These are phyloP conservation scores for Sander lucioperca DNA, from an alignment of 2,113 vertebrate genomes.

Conservation along the genomic window DNA sequence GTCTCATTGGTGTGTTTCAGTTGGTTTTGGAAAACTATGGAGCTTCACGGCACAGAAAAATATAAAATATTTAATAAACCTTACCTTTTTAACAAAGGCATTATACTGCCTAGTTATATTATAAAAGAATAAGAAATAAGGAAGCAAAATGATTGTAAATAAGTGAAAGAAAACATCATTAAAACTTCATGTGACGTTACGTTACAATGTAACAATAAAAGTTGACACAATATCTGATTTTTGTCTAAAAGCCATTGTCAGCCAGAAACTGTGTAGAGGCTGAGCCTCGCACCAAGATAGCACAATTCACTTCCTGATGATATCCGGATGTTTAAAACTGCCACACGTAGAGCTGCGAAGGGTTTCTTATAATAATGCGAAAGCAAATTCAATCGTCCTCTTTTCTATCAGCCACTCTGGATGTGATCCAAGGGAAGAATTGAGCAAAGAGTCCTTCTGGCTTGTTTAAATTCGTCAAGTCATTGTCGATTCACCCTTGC, in stretches of 20 bases:
- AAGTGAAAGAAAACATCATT: not conserved
- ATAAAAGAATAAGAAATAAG: not conserved
- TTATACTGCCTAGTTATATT: not conserved
- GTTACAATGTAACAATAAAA: not conserved
- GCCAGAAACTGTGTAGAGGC: not conserved
- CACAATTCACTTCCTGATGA: slow-evolving; percentile 17
- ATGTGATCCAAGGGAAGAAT: slow-evolving; percentile 41
- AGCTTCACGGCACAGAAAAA: not conserved
- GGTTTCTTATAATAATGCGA: slow-evolving; percentile 55
- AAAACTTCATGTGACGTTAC: not conserved
- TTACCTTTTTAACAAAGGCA: not conserved
- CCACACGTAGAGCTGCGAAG: slow-evolving; percentile 19
- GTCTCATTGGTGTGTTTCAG: not conserved
- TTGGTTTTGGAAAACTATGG: not conserved
- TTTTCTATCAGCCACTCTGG: slow-evolving; percentile 50
- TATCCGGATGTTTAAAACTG: slow-evolving; percentile 15
- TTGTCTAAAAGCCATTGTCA: not conserved
- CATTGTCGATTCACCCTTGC: slow-evolving; percentile 60
- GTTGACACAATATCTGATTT: not conserved
- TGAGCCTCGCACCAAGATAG: not conserved
- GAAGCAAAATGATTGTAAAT: not conserved
- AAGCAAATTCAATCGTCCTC: slow-evolving; percentile 63
- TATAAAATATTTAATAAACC: no score
- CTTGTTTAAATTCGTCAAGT: slow-evolving; percentile 65
- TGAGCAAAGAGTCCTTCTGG: slow-evolving; percentile 54